Conservation (phyloP, 2,113 vertebrate species). For the Callipepla squamata region DNA sequence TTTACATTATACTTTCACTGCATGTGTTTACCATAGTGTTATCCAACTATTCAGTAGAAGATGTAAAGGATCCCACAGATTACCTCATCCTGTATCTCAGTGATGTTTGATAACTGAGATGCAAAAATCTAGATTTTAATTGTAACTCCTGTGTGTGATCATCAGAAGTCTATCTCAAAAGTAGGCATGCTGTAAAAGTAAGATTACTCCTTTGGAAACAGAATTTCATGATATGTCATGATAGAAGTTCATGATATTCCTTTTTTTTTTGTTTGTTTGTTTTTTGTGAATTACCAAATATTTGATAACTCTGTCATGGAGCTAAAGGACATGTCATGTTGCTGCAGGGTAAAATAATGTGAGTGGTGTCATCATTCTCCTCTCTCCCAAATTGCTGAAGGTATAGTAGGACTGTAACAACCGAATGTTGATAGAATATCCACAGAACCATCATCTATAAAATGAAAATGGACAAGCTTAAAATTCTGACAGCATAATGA, state of each 20-base stretch:
- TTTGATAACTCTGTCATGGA: background rate
- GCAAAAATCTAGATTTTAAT: background rate
- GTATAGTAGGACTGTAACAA: background rate
- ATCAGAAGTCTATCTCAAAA: background rate
- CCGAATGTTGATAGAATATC: background rate
- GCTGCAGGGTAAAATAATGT: background rate
- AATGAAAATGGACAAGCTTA: background rate
- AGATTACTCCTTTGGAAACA: background rate
- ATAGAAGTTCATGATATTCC: background rate
- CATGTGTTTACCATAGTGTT: fast-evolving
- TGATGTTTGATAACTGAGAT: background rate
- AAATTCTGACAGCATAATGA: slow-evolving; percentile 5
- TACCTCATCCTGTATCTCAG: background rate
- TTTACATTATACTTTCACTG: background rate
- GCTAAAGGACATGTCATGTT: background rate
- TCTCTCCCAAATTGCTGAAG: background rate
- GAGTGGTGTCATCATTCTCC: background rate
- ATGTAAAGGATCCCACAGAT: background rate
- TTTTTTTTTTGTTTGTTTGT: too few relatives aligned
- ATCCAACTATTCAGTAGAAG: background rate
- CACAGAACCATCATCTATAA: background rate
- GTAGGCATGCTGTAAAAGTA: background rate
- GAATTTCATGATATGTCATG: background rate
- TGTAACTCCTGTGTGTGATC: background rate
- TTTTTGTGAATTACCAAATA: background rate